phyloP scores from a whole-genome alignment of 2,888 invertebrate species.

The Thumatha senex region DNA sequence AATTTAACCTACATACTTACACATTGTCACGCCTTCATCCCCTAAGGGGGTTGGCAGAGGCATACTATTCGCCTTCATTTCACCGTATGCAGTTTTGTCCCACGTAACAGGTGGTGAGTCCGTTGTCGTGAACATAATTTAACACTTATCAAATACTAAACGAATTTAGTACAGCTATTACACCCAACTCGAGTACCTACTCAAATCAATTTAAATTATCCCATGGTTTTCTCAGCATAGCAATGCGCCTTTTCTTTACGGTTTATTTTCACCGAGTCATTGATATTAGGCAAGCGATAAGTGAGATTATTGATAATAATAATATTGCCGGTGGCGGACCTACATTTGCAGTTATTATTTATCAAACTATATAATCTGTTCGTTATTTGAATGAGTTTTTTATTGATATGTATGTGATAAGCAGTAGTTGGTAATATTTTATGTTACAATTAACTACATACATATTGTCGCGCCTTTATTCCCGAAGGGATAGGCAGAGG shows the following conservation, averaged over 20 bases:
- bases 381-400: conserved; percentile 2
- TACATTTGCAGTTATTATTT: conserved; percentile 10
- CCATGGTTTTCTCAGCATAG: neutral
- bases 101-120: no score
- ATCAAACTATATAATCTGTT: conserved; percentile 1
- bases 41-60: no score
- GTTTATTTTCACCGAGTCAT: conserved; percentile 9
- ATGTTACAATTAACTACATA: neutral
- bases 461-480: no score
- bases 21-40: no score
- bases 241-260: neutral
- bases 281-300: conserved; percentile 13
- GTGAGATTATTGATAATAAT: conserved; percentile 9
- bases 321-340: conserved; percentile 1
- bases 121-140: no score
- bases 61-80: no score
- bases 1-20: no score
- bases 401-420: neutral
- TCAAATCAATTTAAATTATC: conserved; percentile 2
- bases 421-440: neutral
- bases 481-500: no score
- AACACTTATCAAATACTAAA: no score
- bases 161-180: no score
- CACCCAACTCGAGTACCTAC: no score
- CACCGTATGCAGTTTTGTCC: no score